A percentile compares a stretch with the other conserved stretches of the same genome.
phyloP scores from a whole-genome alignment of 2,888 invertebrate genomes.

The Fissipunctia ypsillon region DNA sequence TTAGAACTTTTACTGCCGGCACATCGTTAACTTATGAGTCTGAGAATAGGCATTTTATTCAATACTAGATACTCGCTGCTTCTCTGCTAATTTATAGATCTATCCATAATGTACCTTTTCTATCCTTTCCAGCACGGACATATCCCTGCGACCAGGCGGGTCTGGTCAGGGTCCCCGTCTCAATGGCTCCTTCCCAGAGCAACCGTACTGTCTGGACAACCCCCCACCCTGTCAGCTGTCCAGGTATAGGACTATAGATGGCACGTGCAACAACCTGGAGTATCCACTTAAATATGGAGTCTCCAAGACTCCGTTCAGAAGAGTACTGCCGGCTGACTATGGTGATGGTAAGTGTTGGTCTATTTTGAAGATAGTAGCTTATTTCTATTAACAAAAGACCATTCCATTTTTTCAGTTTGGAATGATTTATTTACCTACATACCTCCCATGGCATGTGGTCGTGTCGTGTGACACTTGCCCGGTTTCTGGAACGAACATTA shows the following conservation, averaged over 20 bases:
- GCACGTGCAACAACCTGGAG: slow-evolving; percentile 94
- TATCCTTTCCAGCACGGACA: slow-evolving; percentile 73
- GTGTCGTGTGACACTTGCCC: too few relatives aligned
- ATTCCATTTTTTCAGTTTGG: too few relatives aligned
- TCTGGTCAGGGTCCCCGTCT: slow-evolving; percentile 81
- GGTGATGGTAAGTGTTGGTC: slow-evolving; percentile 91
- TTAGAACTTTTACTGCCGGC: too few relatives aligned
- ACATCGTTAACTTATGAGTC: too few relatives aligned
- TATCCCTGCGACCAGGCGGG: slow-evolving; percentile 72
- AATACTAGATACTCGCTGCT: too few relatives aligned
- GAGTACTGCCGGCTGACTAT: slow-evolving; percentile 94
- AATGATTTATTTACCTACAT: too few relatives aligned
- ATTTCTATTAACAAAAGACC: too few relatives aligned
- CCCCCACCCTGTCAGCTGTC: slow-evolving; percentile 82
- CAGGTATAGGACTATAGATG: slow-evolving; percentile 93
- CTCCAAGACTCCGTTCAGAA: slow-evolving; percentile 93
- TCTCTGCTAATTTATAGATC: too few relatives aligned
- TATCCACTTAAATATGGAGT: slow-evolving; percentile 93
- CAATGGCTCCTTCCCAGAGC: slow-evolving; percentile 78
- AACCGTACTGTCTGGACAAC: slow-evolving; percentile 75
- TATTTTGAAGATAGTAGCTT: background rate
- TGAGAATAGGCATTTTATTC: too few relatives aligned
- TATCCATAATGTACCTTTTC: background rate
- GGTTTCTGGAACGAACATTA: too few relatives aligned
- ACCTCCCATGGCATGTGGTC: too few relatives aligned